Percentiles rank a stretch among this genome's conserved stretches.
Conservation (phyloP, 2,797 vertebrate genomes). For the Molossus alvarezi region DNA sequence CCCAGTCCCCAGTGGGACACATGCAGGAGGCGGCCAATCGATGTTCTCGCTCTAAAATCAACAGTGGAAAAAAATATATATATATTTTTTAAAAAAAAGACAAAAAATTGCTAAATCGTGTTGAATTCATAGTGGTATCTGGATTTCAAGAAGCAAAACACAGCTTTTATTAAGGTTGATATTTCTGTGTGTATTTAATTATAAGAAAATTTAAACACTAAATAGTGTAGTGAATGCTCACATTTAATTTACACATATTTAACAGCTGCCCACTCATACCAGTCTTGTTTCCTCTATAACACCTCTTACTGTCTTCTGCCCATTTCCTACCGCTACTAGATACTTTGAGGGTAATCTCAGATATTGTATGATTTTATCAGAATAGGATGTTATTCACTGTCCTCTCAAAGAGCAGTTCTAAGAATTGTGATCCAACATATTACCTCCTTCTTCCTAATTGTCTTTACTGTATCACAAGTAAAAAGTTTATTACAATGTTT, state of each 20-base stretch:
- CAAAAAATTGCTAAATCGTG: not conserved
- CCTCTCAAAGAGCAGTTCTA: not conserved
- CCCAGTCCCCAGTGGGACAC: too few relatives aligned
- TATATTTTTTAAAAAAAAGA: too few relatives aligned
- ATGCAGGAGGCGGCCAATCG: too few relatives aligned
- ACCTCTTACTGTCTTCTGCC: not conserved
- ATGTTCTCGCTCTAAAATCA: too few relatives aligned
- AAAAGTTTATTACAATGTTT: slow-evolving; percentile 1
- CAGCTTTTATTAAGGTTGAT: not conserved
- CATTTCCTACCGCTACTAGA: not conserved
- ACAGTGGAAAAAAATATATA: too few relatives aligned
- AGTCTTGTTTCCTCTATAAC: not conserved
- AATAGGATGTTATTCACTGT: not conserved
- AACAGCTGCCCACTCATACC: not conserved
- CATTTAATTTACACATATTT: not conserved
- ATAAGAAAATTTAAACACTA: slow-evolving; percentile 46
- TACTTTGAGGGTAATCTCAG: not conserved
- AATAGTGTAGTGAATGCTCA: not conserved
- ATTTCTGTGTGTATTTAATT: not conserved
- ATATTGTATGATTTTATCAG: not conserved
- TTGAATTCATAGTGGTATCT: slow-evolving; percentile 3
- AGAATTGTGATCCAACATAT: not conserved
- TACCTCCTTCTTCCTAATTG: not conserved
- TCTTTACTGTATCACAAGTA: slow-evolving; percentile 29
- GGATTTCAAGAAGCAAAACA: slow-evolving; percentile 45